phyloP scores from a whole-genome alignment of 1,140 invertebrate genomes.

The Drosophila ironensis region DNA sequence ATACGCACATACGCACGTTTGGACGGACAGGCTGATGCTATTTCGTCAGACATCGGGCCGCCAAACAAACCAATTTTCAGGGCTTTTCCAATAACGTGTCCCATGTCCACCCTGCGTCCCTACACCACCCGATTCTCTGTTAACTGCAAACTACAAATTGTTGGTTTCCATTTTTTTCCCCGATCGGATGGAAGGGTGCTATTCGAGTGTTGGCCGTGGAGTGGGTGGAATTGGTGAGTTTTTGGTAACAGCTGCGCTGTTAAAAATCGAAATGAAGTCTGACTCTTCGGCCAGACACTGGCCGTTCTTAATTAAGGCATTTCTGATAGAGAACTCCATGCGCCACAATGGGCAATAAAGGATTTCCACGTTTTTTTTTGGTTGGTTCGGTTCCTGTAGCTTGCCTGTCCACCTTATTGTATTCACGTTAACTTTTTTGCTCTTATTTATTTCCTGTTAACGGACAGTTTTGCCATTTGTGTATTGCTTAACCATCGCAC shows the following conservation, averaged over 20 bases:
- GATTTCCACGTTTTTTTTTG: conserved; percentile 58
- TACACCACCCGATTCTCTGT: conserved; percentile 30
- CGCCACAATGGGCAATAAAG: conserved; percentile 56
- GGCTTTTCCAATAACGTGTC: conserved; percentile 70
- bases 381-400: too few species aligned
- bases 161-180: conserved; percentile 53
- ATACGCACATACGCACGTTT: too few species aligned
- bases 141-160: conserved; percentile 73
- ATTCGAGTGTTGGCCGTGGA: neutral
- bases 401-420: conserved; percentile 28
- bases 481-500: conserved; percentile 38
- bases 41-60: conserved; percentile 65
- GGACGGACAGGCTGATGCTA: conserved; percentile 7
- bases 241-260: conserved; percentile 51
- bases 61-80: conserved; percentile 78
- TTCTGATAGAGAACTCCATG: conserved; percentile 59
- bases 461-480: conserved; percentile 62
- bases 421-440: conserved; percentile 9
- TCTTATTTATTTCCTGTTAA: conserved; percentile 30
- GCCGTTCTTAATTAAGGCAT: conserved; percentile 75
- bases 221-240: conserved; percentile 20
- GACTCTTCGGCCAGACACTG: conserved; percentile 44
- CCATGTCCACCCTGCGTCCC: conserved; percentile 11
- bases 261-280: conserved; percentile 57
- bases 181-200: conserved; percentile 5